Evolutionary conservation across 2,797 vertebrate genomes (phyloP).

Genomic region (Thaleichthys pacificus): DNA sequence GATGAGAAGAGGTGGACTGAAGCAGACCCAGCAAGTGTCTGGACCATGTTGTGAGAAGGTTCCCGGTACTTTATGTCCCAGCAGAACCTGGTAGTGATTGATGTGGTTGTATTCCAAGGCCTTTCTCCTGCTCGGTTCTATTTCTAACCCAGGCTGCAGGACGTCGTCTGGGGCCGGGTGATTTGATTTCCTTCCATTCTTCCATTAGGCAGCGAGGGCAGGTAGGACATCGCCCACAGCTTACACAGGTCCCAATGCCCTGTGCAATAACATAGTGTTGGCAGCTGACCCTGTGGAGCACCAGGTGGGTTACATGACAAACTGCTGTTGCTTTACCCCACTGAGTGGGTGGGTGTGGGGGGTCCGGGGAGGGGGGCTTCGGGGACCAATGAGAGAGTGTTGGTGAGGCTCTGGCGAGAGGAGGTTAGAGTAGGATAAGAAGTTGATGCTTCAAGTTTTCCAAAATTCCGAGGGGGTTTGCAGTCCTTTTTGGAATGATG

Average conservation of each 20-base stretch:
- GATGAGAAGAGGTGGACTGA: background rate
- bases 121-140: background rate
- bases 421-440: slow-evolving; percentile 35
- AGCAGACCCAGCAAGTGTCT: too few relatives aligned
- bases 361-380: slow-evolving; percentile 32
- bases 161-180: background rate
- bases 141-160: background rate
- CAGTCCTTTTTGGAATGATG: slow-evolving; percentile 34
- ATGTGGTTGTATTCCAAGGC: background rate
- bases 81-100: background rate
- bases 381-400: background rate
- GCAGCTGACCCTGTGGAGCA: slow-evolving; percentile 55
- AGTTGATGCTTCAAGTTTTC: slow-evolving; percentile 30
- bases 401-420: background rate
- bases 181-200: slow-evolving; percentile 3
- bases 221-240: slow-evolving; percentile 46
- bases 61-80: background rate
- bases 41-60: slow-evolving; percentile 35
- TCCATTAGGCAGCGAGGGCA: background rate
- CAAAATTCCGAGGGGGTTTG: slow-evolving; percentile 22
- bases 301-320: background rate
- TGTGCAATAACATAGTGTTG: slow-evolving; percentile 65
- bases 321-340: background rate
- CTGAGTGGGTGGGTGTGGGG: background rate
- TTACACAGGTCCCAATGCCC: slow-evolving; percentile 62